Percentiles rank a stretch among this genome's conserved stretches.
These are phyloP conservation scores for Cervus canadensis DNA, from an alignment of 2,113 vertebrate species.

Conservation along the genomic window DNA sequence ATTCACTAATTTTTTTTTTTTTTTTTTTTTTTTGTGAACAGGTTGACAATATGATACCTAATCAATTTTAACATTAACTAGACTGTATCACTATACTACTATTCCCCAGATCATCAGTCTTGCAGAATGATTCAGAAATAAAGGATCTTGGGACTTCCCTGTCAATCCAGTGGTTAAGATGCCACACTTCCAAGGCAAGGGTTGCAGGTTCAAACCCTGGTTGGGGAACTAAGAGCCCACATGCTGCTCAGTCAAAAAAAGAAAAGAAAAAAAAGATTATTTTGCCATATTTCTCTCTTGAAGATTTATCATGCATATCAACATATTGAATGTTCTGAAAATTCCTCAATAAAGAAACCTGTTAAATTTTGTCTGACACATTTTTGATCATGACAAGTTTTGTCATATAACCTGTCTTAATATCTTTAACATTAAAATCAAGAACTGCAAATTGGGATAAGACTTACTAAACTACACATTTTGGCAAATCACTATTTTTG, in stretches of 20 bases:
- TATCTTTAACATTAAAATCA: neutral
- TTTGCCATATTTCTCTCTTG: neutral
- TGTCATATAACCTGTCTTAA: neutral
- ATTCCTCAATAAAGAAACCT: neutral
- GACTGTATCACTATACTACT: neutral
- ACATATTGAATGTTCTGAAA: neutral
- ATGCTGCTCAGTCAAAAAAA: neutral
- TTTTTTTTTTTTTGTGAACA: neutral
- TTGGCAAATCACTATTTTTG: neutral
- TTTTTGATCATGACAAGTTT: neutral
- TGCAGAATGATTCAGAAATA: conserved; percentile 3
- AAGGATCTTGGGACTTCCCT: neutral
- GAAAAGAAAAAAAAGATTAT: neutral
- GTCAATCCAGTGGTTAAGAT: neutral
- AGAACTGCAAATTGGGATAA: neutral
- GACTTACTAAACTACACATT: neutral
- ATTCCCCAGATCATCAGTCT: neutral
- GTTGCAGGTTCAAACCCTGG: neutral
- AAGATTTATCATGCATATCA: neutral
- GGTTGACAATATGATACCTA: neutral
- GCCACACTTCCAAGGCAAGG: neutral
- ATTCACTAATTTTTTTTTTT: neutral
- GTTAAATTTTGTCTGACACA: neutral
- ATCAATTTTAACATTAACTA: conserved; percentile 35
- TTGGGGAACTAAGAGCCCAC: neutral